Evolutionary conservation across 1,140 invertebrate species (phyloP), one percentile per base, ranked within the genome.

Genomic region (Aphis gossypii): DNA sequence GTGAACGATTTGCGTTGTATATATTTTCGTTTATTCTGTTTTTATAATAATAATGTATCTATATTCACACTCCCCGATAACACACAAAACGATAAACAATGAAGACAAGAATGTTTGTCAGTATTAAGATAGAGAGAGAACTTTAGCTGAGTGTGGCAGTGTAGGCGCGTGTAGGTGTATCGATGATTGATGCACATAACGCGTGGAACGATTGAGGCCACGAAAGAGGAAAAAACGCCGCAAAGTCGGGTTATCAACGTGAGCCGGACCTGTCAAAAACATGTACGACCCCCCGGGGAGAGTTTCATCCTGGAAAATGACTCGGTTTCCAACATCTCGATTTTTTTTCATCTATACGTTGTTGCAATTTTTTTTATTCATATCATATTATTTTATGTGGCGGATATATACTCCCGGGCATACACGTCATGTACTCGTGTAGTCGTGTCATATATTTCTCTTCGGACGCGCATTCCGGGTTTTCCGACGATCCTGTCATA

Each of bases 241-340:
- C 35, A 83, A 25, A 23, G 41, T 41, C 54, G 56, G 68, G 90
- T 82, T 92, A 92, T 92, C 91, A 92, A 92, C 51, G 46, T 82
- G 30, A 25, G 90, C 60, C 41, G 56, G 91, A 38, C 91, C 91
- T 92, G 91, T 92, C 91, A 92, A 84, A 83, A 92, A 92, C 91
- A 92, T 92, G 41, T 48, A 92, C 46, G 76, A 83, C 91, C 46
- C 91, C 83, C 91, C 5, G 23, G 46, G 90, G 91, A 92, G n/a
- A 54, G 25, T 82, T 92, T 83, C 46, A 54, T 83, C 76, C 46
- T 21, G 0, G 76, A 84, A 84, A 92, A 92, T 92, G 76, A 92
- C 91, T 91, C 18, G 21, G n/a, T 92, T 92, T 92, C 83, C 21
- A 51, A 46, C 90, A 21, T 21, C 11, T 35, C 30, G 14, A 76